Conservation (phyloP, 53 echinoderm and acorn worm species). For the Patiria pectinifera region DNA sequence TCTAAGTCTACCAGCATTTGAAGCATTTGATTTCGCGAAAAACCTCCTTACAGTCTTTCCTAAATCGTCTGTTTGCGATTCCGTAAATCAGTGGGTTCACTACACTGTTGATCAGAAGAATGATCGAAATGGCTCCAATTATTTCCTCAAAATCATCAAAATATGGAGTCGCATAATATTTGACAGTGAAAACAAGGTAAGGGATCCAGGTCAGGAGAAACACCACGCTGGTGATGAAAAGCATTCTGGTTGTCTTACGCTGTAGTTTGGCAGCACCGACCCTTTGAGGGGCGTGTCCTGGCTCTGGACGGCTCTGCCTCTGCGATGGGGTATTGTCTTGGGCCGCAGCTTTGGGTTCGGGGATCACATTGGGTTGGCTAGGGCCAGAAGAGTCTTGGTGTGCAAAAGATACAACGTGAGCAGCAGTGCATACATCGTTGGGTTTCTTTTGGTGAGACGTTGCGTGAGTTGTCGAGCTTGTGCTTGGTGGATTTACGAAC, state of each 20-base stretch:
- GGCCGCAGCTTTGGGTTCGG: neutral
- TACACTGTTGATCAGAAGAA: neutral
- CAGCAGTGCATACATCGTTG: neutral
- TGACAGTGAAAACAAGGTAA: neutral
- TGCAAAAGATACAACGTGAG: neutral
- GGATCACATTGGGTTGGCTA: neutral
- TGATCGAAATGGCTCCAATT: neutral
- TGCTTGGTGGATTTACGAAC: no score
- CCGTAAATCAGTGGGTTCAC: constrained; percentile 26
- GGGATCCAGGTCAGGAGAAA: constrained; percentile 7
- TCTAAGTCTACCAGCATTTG: neutral
- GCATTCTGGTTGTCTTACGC: constrained; percentile 35
- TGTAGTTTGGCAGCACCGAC: neutral
- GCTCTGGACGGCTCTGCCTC: neutral
- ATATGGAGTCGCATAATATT: neutral
- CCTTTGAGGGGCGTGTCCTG: neutral
- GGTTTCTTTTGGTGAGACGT: neutral
- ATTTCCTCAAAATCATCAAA: neutral
- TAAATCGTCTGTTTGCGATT: constrained; percentile 18
- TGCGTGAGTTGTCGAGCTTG: neutral
- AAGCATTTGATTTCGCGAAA: neutral
- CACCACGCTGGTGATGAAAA: constrained; percentile 28
- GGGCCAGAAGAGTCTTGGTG: neutral
- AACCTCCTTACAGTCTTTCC: constrained; percentile 1
- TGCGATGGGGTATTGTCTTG: neutral